Base-by-base conservation (phyloP, 1,140 invertebrate genomes). In the Aphidius ervi region DNA sequence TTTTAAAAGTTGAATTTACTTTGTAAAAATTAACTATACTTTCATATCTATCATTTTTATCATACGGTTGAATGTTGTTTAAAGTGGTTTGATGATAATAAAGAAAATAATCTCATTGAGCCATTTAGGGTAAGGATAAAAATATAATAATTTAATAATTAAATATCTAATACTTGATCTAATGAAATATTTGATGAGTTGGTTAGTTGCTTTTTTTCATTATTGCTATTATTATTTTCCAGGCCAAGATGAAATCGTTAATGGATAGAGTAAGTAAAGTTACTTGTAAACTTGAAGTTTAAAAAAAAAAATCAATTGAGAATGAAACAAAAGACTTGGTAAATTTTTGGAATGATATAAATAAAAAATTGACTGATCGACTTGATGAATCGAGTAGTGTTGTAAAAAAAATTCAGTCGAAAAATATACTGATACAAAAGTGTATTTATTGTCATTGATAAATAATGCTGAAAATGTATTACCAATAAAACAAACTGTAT, bases 361-460 rank as follows among this genome's bases (percentile, higher is more conserved):
- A 59, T 20, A 45, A 48, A 41, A 50, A 48, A 45, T 48, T 59
- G 6, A 8, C 48, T 31, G 76, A 82, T 59, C 74, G 80, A 58
- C 74, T 84, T 58, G 69, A 67, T 48, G 71, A 79, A 64, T 71
- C 84, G 47, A 74, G 65, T 43, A 74, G 69, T 61, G 63, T 66
- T n/a, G 64, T 72, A 39, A 82, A 84, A 52, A 81, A 79, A 66
- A 77, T 76, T 10, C 82, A 84, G 3, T 79, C 83, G 78, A 80
- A 56, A 80, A 82, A 56, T 87, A 85, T 61, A 74, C 81, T 6
- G 85, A 88, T 53, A 82, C 82, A n/a, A 79, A 86, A 62, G 70
- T 72, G 9, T 81, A 78, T 52, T 72, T 88, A 7, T 73, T 80
- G 8, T 80, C 77, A 16, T 87, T 87, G 80, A 79, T 88, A 10